Evolutionary conservation across 1,140 invertebrate species (phyloP).

Genomic region (Stenopsyche tienmushanensis): DNA sequence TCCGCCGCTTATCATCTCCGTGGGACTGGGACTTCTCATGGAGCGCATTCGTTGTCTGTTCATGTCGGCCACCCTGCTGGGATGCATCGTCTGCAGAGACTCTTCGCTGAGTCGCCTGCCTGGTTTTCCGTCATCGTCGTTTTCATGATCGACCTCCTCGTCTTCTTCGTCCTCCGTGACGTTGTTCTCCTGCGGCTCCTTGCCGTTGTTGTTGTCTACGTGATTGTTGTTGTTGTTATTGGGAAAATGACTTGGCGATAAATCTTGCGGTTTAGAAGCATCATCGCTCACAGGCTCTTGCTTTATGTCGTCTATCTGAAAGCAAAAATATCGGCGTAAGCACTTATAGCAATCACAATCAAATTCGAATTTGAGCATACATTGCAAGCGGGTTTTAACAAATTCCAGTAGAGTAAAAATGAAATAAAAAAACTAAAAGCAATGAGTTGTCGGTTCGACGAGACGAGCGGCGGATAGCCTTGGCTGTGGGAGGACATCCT

Average conservation of each 20-base stretch:
- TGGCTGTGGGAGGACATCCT: too few species aligned
- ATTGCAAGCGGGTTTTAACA: background rate
- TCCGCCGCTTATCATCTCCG: conserved; percentile 43
- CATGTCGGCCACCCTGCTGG: conserved; percentile 40
- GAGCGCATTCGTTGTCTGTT: conserved; percentile 49
- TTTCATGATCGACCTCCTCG: conserved; percentile 39
- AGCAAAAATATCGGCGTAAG: conserved; percentile 30
- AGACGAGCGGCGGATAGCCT: too few species aligned
- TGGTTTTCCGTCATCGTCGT: conserved; percentile 33
- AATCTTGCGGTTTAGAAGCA: conserved; percentile 49
- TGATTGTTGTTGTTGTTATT: conserved; percentile 56
- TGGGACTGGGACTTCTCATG: conserved; percentile 47
- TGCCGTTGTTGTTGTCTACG: conserved; percentile 53
- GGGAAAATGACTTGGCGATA: conserved; percentile 51
- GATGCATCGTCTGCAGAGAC: conserved; percentile 40
- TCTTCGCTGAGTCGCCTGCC: conserved; percentile 40
- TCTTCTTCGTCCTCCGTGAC: conserved; percentile 51
- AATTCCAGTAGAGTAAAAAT: background rate
- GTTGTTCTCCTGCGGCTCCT: conserved; percentile 55
- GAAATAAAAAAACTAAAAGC: background rate
- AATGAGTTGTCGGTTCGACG: too few species aligned
- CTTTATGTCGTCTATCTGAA: conserved; percentile 53
- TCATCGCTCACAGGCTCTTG: conserved; percentile 58
- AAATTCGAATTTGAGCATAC: too few species aligned
- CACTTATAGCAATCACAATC: conserved; percentile 10